A percentile compares a stretch with the other conserved stretches of the same genome.
Evolutionary conservation across 1,140 invertebrate genomes (phyloP).

Genomic region (Acyrthosiphon pisum): DNA sequence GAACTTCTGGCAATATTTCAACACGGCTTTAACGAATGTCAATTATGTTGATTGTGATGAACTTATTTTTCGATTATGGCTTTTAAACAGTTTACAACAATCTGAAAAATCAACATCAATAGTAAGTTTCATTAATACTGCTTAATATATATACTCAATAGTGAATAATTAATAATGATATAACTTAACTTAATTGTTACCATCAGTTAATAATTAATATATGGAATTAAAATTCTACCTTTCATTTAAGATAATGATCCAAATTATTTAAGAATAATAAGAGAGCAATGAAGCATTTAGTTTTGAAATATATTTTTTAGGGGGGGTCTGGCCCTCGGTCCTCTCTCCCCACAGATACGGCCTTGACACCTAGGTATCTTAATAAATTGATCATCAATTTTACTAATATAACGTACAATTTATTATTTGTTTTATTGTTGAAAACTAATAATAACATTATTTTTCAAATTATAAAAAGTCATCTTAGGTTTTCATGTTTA

Average conservation of each 20-base stretch:
- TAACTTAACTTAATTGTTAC: background rate
- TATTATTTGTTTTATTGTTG: background rate
- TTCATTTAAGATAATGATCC: background rate
- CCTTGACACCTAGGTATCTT: background rate
- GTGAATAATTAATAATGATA: background rate
- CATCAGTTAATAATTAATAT: background rate
- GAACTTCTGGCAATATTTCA: slow-evolving; percentile 49
- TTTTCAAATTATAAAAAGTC: background rate
- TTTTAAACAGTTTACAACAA: slow-evolving; percentile 40
- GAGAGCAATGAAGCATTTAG: background rate
- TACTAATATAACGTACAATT: background rate
- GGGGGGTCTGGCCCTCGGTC: no score
- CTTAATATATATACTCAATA: background rate
- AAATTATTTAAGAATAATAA: background rate
- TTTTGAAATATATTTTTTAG: background rate
- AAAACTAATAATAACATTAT: no score
- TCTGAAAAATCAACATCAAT: background rate
- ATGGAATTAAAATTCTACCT: background rate
- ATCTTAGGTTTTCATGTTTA: background rate
- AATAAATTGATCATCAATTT: background rate
- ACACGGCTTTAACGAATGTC: background rate
- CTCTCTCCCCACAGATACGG: no score
- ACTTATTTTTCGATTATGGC: slow-evolving; percentile 46
- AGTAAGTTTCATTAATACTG: slow-evolving; percentile 25
- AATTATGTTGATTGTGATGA: slow-evolving; percentile 38